These are phyloP conservation scores for Heliconius cydno DNA, from an alignment of 2,888 invertebrate genomes.

Conservation along the genomic window DNA sequence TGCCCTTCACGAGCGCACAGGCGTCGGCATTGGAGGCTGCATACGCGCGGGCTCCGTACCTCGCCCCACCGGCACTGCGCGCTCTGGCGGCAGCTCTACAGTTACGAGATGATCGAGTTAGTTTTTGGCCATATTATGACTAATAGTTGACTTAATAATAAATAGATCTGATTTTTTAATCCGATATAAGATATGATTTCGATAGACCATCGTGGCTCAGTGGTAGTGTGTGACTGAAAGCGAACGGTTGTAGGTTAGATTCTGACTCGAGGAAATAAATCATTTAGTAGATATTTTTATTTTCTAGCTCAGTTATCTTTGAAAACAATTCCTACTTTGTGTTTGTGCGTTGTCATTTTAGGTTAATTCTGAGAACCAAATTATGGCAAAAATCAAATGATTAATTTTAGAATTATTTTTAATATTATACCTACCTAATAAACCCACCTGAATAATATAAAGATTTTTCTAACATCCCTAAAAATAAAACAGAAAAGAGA, in stretches of 20 bases:
- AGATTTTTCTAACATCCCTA: background rate
- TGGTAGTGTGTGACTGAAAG: too few species aligned
- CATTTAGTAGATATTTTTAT: too few species aligned
- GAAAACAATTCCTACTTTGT: background rate
- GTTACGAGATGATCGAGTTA: slow-evolving; percentile 87
- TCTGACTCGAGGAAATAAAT: too few species aligned
- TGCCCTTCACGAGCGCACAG: slow-evolving; percentile 89
- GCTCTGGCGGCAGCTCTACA: slow-evolving; percentile 85
- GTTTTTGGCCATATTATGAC: slow-evolving; percentile 35
- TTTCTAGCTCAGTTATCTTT: background rate
- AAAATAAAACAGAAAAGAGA: background rate
- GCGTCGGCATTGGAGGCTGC: slow-evolving; percentile 87
- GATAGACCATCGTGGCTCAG: background rate
- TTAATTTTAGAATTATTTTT: background rate
- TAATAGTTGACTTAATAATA: too few species aligned
- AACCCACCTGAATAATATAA: background rate
- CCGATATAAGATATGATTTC: background rate
- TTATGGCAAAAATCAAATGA: background rate
- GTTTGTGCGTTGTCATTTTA: too few species aligned
- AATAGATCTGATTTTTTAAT: background rate
- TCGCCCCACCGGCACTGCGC: slow-evolving; percentile 87
- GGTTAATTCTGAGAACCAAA: background rate
- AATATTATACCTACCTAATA: background rate
- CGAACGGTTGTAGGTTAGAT: background rate
- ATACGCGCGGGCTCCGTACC: slow-evolving; percentile 86